These are phyloP conservation scores for Poecilus cupreus DNA, from an alignment of 2,888 invertebrate species.

Conservation along the genomic window DNA sequence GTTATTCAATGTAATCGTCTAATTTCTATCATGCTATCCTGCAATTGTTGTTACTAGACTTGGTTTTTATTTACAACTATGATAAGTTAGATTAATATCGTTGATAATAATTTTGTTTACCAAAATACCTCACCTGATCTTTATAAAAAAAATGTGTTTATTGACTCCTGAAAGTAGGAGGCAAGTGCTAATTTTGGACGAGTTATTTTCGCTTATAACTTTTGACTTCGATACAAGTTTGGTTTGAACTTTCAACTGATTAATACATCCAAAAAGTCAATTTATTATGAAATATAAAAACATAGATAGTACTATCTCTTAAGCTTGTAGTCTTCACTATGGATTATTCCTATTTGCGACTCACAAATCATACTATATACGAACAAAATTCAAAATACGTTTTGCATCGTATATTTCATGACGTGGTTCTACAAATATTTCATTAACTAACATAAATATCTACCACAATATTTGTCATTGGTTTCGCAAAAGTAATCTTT, in stretches of 20 bases:
- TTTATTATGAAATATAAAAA: constrained; percentile 47
- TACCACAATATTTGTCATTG: not conserved
- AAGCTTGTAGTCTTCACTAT: not conserved
- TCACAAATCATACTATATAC: not conserved
- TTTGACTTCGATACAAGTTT: constrained; percentile 23
- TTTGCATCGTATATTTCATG: not conserved
- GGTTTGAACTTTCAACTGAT: constrained; percentile 34
- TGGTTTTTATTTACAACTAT: not conserved
- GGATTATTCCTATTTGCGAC: constrained; percentile 17
- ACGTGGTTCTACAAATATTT: not conserved
- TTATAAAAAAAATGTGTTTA: constrained; percentile 31
- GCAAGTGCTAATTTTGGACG: constrained; percentile 39
- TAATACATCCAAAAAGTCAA: constrained; percentile 1
- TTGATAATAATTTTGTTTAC: constrained; percentile 20
- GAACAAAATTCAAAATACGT: not conserved
- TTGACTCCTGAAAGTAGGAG: constrained; percentile 34
- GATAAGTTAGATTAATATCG: not conserved
- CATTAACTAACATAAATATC: not conserved
- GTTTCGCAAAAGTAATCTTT: not conserved
- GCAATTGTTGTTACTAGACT: not conserved
- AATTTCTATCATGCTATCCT: constrained; percentile 4
- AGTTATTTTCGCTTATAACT: constrained; percentile 48
- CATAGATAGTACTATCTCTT: constrained; percentile 30
- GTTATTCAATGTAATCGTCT: constrained; percentile 7
- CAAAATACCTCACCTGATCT: constrained; percentile 16